phyloP scores from a whole-genome alignment of 2,888 invertebrate genomes.

The Syritta pipiens region DNA sequence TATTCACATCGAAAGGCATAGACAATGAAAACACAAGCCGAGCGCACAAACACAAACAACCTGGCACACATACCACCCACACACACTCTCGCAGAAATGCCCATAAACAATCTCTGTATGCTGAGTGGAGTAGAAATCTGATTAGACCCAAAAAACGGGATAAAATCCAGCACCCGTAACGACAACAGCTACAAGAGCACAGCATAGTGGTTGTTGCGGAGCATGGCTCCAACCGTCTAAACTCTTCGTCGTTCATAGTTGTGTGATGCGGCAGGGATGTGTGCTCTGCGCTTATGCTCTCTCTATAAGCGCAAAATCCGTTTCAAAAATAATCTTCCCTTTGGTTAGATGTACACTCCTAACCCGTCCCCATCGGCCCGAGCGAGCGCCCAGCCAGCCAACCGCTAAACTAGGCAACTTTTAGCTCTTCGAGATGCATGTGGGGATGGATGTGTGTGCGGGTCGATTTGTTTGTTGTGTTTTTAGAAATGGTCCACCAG shows the following conservation, averaged over 20 bases:
- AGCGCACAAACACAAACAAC: slow-evolving; percentile 70
- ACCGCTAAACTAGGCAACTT: slow-evolving; percentile 61
- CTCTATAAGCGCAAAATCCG: slow-evolving; percentile 69
- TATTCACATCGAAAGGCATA: slow-evolving; percentile 54
- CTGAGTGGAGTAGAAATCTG: slow-evolving; percentile 70
- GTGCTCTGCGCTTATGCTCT: slow-evolving; percentile 45
- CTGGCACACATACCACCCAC: slow-evolving; percentile 66
- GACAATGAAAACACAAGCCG: slow-evolving; percentile 69
- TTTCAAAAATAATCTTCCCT: slow-evolving; percentile 64
- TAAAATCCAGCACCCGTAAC: slow-evolving; percentile 61
- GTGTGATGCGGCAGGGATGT: slow-evolving; percentile 57
- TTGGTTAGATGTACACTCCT: slow-evolving; percentile 52
- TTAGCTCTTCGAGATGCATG: slow-evolving; percentile 38
- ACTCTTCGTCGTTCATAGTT: slow-evolving; percentile 61
- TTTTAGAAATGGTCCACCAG: slow-evolving; percentile 33
- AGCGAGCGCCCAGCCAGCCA: slow-evolving; percentile 36
- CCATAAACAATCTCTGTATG: slow-evolving; percentile 65
- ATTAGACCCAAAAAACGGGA: slow-evolving; percentile 73
- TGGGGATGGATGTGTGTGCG: slow-evolving; percentile 16
- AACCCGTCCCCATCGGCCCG: slow-evolving; percentile 15
- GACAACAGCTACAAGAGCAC: not conserved
- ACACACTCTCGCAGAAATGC: slow-evolving; percentile 29
- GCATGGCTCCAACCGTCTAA: slow-evolving; percentile 57
- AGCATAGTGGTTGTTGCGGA: slow-evolving; percentile 45
- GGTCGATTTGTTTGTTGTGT: slow-evolving; percentile 23